Evolutionary conservation across 2,888 invertebrate genomes (phyloP).

Genomic region (Trisateles emortualis): DNA sequence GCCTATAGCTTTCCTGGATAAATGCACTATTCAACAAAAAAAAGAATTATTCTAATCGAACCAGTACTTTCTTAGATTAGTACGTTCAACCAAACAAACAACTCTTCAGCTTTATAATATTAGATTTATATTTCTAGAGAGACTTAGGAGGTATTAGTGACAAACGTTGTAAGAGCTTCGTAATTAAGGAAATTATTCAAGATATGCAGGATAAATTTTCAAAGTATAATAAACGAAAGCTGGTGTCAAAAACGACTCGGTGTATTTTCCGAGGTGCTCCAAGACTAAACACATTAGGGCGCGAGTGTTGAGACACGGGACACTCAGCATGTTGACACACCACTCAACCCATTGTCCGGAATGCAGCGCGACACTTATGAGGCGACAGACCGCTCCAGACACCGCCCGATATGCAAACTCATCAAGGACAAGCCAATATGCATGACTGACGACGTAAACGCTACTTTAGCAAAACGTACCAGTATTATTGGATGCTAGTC

Average conservation of each 20-base stretch:
- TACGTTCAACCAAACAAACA: no score
- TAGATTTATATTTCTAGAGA: background rate
- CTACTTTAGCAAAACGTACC: constrained; percentile 26
- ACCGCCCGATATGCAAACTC: constrained; percentile 38
- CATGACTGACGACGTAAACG: constrained; percentile 33
- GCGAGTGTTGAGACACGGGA: constrained; percentile 25
- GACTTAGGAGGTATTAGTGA: no score
- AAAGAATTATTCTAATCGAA: no score
- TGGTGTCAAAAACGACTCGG: constrained; percentile 19
- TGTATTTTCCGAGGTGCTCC: constrained; percentile 9
- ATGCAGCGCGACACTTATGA: constrained; percentile 12
- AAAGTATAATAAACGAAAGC: constrained; percentile 15
- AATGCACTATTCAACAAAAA: no score
- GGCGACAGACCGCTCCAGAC: constrained; percentile 23
- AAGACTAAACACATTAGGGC: constrained; percentile 35
- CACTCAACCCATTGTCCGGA: constrained; percentile 46
- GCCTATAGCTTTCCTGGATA: no score
- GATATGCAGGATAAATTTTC: no score
- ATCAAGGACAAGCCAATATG: constrained; percentile 39
- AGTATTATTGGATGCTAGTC: background rate
- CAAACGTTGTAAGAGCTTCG: no score
- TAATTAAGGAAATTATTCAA: no score
- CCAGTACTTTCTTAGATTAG: no score
- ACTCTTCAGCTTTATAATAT: no score
- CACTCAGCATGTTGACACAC: constrained; percentile 54